These are phyloP conservation scores for Iphiclides podalirius DNA, from an alignment of 2,888 invertebrate species.

Conservation along the genomic window DNA sequence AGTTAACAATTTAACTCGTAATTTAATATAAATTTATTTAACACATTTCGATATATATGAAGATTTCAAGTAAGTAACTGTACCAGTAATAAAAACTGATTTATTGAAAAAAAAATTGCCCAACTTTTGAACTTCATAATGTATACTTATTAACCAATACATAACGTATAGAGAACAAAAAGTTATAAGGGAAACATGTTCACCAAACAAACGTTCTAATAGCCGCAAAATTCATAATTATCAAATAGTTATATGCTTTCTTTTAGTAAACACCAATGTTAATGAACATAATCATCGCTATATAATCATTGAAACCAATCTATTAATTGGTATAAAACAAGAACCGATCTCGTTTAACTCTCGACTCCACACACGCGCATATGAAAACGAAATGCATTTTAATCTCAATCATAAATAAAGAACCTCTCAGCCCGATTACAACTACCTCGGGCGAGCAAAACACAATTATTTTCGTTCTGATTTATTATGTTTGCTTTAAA, in stretches of 20 bases:
- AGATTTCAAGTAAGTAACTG: too few relatives aligned
- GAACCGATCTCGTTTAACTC: constrained; percentile 19
- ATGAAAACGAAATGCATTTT: constrained; percentile 37
- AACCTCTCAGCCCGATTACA: constrained; percentile 60
- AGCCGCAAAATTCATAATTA: constrained; percentile 4
- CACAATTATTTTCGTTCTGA: constrained; percentile 60
- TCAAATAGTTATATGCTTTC: constrained; percentile 10
- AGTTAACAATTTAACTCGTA: too few relatives aligned
- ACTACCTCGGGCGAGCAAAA: constrained; percentile 71
- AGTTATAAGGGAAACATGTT: constrained; percentile 2
- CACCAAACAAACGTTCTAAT: not conserved
- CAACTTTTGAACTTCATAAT: too few relatives aligned
- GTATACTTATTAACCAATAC: too few relatives aligned
- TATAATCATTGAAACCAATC: constrained; percentile 15
- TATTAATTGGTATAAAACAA: constrained; percentile 14
- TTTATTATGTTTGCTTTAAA: constrained; percentile 41
- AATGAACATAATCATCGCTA: constrained; percentile 7
- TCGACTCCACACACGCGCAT: constrained; percentile 26
- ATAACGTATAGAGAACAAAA: too few relatives aligned
- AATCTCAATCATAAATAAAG: constrained; percentile 53
- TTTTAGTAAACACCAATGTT: constrained; percentile 9
- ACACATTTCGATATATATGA: too few relatives aligned
- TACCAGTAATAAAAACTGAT: too few relatives aligned
- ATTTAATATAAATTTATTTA: too few relatives aligned
- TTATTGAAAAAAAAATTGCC: too few relatives aligned